Conservation (phyloP, 2,113 vertebrate species). For the Fukomys damarensis region DNA sequence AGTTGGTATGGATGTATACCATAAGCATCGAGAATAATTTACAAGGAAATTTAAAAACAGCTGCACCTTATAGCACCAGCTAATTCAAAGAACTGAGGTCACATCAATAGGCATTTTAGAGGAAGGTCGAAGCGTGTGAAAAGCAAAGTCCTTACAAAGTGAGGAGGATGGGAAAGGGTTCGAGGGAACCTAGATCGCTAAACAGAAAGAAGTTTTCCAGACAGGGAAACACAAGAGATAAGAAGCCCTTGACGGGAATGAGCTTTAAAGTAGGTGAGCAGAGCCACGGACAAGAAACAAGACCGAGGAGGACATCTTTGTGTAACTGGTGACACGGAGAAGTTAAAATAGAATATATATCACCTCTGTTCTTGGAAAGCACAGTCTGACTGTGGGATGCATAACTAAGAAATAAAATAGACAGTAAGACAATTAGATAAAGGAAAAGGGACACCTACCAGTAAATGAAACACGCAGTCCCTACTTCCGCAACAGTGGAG, state of each 20-base stretch:
- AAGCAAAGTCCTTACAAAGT: background rate
- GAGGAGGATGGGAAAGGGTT: background rate
- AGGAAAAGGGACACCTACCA: background rate
- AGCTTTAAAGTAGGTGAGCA: background rate
- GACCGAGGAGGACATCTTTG: background rate
- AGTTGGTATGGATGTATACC: background rate
- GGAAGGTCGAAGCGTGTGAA: background rate
- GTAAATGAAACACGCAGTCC: background rate
- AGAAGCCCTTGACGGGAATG: background rate
- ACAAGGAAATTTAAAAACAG: conserved; percentile 30
- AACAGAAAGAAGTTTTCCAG: background rate
- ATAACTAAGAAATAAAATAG: background rate
- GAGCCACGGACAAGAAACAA: background rate
- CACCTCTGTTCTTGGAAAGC: background rate
- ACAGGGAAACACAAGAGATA: background rate
- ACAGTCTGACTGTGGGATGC: background rate
- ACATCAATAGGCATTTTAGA: background rate
- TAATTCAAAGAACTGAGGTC: conserved; percentile 33
- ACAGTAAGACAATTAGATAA: background rate
- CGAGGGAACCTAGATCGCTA: background rate
- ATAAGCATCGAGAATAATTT: background rate
- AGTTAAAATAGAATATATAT: background rate
- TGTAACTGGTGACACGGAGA: background rate
- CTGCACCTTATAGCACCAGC: conserved; percentile 20
- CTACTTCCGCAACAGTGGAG: background rate